Evolutionary conservation across 2,797 vertebrate genomes (phyloP), one percentile per base, ranked within the genome.

Genomic region (Capromys pilorides): DNA sequence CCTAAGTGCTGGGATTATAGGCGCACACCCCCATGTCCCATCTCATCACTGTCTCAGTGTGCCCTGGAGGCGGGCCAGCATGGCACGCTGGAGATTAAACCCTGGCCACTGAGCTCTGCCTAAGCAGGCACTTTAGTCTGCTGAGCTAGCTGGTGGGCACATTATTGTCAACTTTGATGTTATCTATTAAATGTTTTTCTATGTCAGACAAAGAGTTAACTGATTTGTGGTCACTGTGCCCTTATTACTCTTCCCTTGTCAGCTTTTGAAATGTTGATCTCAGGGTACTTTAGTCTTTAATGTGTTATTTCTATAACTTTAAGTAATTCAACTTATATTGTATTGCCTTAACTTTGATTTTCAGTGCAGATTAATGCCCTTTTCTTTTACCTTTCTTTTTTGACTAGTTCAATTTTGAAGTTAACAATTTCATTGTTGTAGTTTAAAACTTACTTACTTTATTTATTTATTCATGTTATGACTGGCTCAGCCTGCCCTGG

Each of bases 391-490:
- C 1, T 64, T 1, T 1, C 6, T 61, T 75, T 51, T n/a, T 64
- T 51, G 33, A 14, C 54, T 64, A 61, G 36, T 86, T 93, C 51
- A 87, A 51, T 90, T 94, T 13, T 85, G 51, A 90, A 90, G 14
- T 21, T 45, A 85, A 36, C 18, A 61, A 13, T 91, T 94, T 59
- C 3, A 51, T 95, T 83, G 77, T 83, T 36, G 41, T 62, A 26
- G 81, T 66, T 79, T 26, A 45, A 45, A 45, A 45, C 45, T 45
- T 45, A 45, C 45, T 45, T 45, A 45, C 45, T 45, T 45, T 45
- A 45, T 45, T 4, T 45, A 45, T 45, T 4, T 45, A 45, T 45
- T 4, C 8, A 45, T 45, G 45, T 45, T 45, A 45, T 45, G 45
- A 8, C 45, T 45, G 45, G 45, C 45, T 45, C 45, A 45, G 45